Percentiles rank a stretch among this genome's conserved stretches.
These are phyloP conservation scores for Miltochrista miniata DNA, from an alignment of 2,888 invertebrate genomes.

Conservation along the genomic window DNA sequence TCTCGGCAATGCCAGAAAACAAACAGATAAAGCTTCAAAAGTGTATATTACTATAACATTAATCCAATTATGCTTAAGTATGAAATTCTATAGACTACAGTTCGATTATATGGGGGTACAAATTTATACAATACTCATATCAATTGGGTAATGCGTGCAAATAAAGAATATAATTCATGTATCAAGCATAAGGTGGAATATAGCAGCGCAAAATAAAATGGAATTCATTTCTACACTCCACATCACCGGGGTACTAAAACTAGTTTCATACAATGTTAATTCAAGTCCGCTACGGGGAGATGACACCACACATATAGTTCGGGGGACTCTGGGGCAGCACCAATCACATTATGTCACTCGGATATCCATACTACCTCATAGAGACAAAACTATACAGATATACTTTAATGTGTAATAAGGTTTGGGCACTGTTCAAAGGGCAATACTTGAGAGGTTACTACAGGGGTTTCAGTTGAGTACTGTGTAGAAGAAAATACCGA, in stretches of 20 bases:
- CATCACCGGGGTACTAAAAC: constrained; percentile 61
- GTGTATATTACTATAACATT: constrained; percentile 50
- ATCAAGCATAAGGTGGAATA: constrained; percentile 57
- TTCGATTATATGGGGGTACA: constrained; percentile 40
- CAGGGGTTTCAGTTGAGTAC: constrained; percentile 7
- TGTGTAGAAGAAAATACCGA: constrained; percentile 8
- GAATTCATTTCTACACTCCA: constrained; percentile 57
- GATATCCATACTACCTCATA: constrained; percentile 72
- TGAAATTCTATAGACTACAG: constrained; percentile 49
- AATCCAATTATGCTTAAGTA: constrained; percentile 51
- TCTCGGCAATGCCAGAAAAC: constrained; percentile 83
- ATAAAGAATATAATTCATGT: constrained; percentile 44
- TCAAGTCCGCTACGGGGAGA: constrained; percentile 63
- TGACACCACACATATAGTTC: constrained; percentile 73
- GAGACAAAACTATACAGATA: constrained; percentile 36
- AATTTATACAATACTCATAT: constrained; percentile 41
- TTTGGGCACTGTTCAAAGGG: constrained; percentile 17
- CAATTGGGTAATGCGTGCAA: constrained; percentile 54
- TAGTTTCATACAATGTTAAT: constrained; percentile 58
- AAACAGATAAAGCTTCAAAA: constrained; percentile 81
- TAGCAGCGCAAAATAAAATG: constrained; percentile 60
- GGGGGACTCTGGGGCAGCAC: constrained; percentile 78
- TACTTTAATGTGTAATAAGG: constrained; percentile 9
- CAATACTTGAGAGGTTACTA: constrained; percentile 26
- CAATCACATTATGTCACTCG: constrained; percentile 78